Base-by-base conservation (phyloP, 2,113 vertebrate genomes). In the Corvus hawaiiensis region DNA sequence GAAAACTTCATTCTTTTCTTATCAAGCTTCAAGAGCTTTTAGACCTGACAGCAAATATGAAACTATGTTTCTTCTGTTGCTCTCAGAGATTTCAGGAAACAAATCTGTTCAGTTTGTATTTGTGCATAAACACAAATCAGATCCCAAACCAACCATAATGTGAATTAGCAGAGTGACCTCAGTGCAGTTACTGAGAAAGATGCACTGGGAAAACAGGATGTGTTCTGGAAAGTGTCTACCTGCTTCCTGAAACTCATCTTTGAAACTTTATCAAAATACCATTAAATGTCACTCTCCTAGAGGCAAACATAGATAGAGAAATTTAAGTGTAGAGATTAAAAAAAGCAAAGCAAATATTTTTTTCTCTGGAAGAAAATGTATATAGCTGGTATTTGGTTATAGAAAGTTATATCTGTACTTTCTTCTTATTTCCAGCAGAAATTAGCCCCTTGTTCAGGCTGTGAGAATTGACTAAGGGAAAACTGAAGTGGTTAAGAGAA, bases 21-120 rank as follows among this genome's bases (percentile, higher is more conserved):
- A 89, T 89, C 89, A 73, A 58, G 26, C 37, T 95, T 97, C 74
- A 76, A 87, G 63, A 85, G 81, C 37, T 87, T 95, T 91, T 79
- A 67, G 32, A 89, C 16, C 17, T 79, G 86, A 66, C 87, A 94
- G 71, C 15, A 77, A 85, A 80, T 85, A 73, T 20, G 30, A 89
- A 96, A 43, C 63, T 56, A 22, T 30, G 12, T 54, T 59, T 85
- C 35, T 18, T 76, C 66, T 85, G 32, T 87, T 4, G 0, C 27
- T 76, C 33, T 87, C 30, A 55, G 46, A 82, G 58, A 91, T 80
- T 91, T 82, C 75, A 77, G 67, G 74, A 80, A 94, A 88, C 16
- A 85, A 88, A 81, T 85, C 59, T 74, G 11, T 61, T 87, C 7
- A 1, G 32, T 85, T 91, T 93, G 26, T 74, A 21, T 76, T 91